Evolutionary conservation across 2,113 vertebrate species (phyloP).

Genomic region (human (Homo sapiens)): DNA sequence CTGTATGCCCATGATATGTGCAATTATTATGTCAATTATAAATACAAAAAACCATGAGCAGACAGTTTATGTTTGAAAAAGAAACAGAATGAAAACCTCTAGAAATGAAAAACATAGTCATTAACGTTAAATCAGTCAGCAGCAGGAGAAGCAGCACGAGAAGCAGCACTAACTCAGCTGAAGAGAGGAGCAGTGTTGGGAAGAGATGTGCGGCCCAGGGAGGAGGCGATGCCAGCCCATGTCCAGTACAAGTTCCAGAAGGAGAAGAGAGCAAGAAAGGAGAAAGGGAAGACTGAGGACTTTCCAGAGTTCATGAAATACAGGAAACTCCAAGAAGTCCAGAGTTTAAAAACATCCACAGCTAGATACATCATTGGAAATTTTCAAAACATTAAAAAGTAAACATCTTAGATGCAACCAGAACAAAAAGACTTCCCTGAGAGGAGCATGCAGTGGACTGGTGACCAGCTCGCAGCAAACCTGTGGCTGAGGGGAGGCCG

Average conservation of each 20-base stretch:
- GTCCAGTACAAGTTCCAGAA: fast-evolving
- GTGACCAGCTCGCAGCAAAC: fast-evolving
- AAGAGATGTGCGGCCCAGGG: fast-evolving
- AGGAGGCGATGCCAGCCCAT: not conserved
- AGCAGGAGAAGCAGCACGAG: fast-evolving
- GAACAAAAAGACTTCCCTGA: not conserved
- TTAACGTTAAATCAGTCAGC: not conserved
- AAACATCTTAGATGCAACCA: not conserved
- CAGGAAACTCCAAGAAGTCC: fast-evolving
- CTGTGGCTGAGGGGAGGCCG: no score
- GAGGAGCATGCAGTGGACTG: no score
- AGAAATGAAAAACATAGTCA: fast-evolving
- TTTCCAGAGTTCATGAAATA: not conserved
- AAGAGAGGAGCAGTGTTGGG: fast-evolving
- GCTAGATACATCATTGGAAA: not conserved
- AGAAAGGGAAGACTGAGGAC: not conserved
- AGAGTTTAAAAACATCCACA: not conserved
- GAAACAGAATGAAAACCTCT: not conserved
- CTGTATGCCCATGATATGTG: not conserved
- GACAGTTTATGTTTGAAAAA: not conserved
- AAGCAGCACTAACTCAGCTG: fast-evolving
- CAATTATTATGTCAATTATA: not conserved
- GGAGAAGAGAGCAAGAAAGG: not conserved
- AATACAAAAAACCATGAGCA: not conserved
- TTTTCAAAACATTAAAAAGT: not conserved